Evolutionary conservation across 2,113 vertebrate genomes (phyloP).

Genomic region (Oenanthe melanoleuca): DNA sequence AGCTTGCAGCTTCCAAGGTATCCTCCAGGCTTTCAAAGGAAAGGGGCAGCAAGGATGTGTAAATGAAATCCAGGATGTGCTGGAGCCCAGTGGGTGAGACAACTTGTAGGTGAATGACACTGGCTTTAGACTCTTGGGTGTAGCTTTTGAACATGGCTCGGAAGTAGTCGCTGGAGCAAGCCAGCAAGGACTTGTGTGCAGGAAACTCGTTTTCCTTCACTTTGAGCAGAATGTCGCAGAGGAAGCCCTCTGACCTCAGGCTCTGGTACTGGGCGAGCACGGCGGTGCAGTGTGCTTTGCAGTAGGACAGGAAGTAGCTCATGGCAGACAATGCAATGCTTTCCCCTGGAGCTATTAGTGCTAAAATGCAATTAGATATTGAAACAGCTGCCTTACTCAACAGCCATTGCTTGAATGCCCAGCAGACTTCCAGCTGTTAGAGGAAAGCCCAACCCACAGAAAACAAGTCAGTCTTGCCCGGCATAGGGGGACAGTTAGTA

Average conservation of each 20-base stretch:
- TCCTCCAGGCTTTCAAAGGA: constrained; percentile 83
- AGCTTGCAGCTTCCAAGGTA: constrained; percentile 88
- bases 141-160: constrained; percentile 91
- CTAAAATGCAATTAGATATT: constrained; percentile 2
- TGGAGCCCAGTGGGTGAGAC: constrained; percentile 84
- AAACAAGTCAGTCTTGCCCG: neutral
- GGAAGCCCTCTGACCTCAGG: constrained; percentile 82
- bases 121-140: constrained; percentile 82
- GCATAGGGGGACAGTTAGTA: neutral
- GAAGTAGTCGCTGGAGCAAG: constrained; percentile 94
- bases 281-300: constrained; percentile 81
- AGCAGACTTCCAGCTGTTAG: constrained; percentile 34
- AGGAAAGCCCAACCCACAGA: neutral
- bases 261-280: constrained; percentile 87
- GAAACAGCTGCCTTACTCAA: constrained; percentile 24
- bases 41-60: constrained; percentile 90
- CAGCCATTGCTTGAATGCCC: constrained; percentile 14
- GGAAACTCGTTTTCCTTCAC: constrained; percentile 86
- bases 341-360: neutral
- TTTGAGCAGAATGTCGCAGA: constrained; percentile 92
- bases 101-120: constrained; percentile 80
- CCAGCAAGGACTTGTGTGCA: constrained; percentile 89
- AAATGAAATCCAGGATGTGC: constrained; percentile 91
- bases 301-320: constrained; percentile 92
- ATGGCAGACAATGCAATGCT: constrained; percentile 71